Conservation (phyloP, 2,113 vertebrate genomes). For the Isichthys henryi region DNA sequence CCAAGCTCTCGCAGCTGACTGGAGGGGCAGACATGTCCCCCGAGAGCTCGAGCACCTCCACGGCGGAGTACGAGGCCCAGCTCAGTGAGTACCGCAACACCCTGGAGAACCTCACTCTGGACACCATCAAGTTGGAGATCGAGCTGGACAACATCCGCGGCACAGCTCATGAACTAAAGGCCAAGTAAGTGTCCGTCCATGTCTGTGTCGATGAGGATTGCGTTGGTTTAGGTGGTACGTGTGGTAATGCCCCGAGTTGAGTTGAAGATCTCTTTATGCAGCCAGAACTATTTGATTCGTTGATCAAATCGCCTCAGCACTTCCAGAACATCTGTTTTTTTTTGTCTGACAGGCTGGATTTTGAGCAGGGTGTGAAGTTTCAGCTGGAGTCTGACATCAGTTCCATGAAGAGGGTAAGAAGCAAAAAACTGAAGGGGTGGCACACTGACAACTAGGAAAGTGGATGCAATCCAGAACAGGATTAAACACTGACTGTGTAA, state of each 20-base stretch:
- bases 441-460: not conserved
- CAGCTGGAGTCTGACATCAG: slow-evolving; percentile 51
- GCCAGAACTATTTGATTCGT: not conserved
- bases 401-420: slow-evolving; percentile 47
- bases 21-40: slow-evolving; percentile 41
- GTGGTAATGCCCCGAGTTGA: not conserved
- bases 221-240: not conserved
- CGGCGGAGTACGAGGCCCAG: slow-evolving; percentile 45
- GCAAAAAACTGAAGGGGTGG: not conserved
- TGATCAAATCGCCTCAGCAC: not conserved
- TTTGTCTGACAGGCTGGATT: slow-evolving; percentile 40
- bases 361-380: slow-evolving; percentile 53
- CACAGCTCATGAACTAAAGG: slow-evolving; percentile 50
- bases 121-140: slow-evolving; percentile 50
- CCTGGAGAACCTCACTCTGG: slow-evolving; percentile 45
- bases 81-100: slow-evolving; percentile 43
- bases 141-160: slow-evolving; percentile 51
- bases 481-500: not conserved
- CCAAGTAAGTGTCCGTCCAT: slow-evolving; percentile 42
- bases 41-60: slow-evolving; percentile 32
- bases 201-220: not conserved
- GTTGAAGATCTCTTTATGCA: not conserved
- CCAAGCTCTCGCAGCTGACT: slow-evolving; percentile 47
- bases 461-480: too few species aligned
- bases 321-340: not conserved